These are phyloP conservation scores for Papilio glaucus DNA, from an alignment of 1,140 invertebrate species.

Conservation along the genomic window DNA sequence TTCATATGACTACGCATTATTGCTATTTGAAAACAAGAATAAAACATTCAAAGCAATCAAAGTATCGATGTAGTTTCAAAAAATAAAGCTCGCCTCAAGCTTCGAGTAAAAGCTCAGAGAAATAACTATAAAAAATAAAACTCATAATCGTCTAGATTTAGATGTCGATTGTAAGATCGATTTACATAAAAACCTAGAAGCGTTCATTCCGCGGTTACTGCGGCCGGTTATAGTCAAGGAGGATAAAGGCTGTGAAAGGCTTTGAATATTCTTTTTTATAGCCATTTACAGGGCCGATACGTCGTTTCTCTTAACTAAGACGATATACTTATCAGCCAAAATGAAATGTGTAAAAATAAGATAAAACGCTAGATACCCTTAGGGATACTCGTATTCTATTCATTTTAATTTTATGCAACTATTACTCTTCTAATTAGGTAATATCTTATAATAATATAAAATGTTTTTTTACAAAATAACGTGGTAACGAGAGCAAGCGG, in stretches of 20 bases:
- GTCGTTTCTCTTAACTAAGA: not conserved
- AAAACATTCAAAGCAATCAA: not conserved
- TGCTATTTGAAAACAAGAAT: not conserved
- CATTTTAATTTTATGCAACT: not conserved
- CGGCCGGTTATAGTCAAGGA: conserved; percentile 8
- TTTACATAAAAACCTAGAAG: conserved; percentile 29
- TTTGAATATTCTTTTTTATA: conserved; percentile 27
- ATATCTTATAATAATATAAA: too few relatives aligned
- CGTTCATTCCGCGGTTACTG: conserved; percentile 27
- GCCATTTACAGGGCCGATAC: conserved; percentile 2
- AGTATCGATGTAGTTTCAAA: not conserved
- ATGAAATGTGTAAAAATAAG: not conserved
- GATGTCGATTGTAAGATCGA: conserved; percentile 20
- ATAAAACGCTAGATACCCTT: not conserved
- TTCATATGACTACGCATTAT: not conserved
- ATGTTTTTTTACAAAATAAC: too few relatives aligned
- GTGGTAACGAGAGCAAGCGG: too few relatives aligned
- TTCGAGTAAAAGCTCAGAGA: conserved; percentile 2
- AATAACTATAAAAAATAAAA: conserved; percentile 20
- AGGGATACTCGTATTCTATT: not conserved
- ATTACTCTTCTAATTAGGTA: too few relatives aligned
- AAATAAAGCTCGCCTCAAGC: conserved; percentile 3
- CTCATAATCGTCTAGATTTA: conserved; percentile 23
- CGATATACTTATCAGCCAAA: conserved; percentile 12
- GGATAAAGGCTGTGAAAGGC: conserved; percentile 19